A percentile compares a stretch with the other conserved stretches of the same genome.
phyloP scores from a whole-genome alignment of 2,797 vertebrate genomes.

The Tarsius wallacei region DNA sequence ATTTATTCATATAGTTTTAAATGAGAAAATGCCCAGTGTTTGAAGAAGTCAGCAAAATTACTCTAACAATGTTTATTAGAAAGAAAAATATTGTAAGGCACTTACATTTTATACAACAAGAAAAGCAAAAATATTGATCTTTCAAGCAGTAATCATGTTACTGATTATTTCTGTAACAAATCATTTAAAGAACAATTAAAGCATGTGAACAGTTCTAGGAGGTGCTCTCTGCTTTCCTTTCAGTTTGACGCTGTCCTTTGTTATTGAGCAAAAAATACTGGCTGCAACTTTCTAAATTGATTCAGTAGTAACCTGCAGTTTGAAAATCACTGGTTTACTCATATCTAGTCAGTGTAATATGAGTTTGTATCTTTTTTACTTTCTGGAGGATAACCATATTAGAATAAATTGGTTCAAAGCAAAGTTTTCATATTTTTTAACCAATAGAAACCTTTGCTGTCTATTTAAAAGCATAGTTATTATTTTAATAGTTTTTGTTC shows the following conservation, averaged over 20 bases:
- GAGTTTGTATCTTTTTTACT: constrained; percentile 7
- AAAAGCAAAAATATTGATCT: too few relatives aligned
- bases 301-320: background rate
- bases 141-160: too few relatives aligned
- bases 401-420: background rate
- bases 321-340: background rate
- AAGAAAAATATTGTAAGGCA: too few relatives aligned
- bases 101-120: too few relatives aligned
- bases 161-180: too few relatives aligned
- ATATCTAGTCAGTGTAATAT: background rate
- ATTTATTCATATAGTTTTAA: too few relatives aligned
- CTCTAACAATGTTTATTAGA: too few relatives aligned
- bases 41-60: too few relatives aligned
- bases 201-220: too few relatives aligned
- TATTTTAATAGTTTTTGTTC: constrained; percentile 44
- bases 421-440: constrained; percentile 15
- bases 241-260: background rate
- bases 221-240: background rate
- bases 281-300: background rate
- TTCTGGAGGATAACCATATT: background rate
- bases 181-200: too few relatives aligned
- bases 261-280: background rate
- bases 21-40: too few relatives aligned
- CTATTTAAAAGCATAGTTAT: background rate
- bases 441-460: background rate